phyloP scores from a whole-genome alignment of 2,888 invertebrate genomes.

The Therioaphis trifolii region DNA sequence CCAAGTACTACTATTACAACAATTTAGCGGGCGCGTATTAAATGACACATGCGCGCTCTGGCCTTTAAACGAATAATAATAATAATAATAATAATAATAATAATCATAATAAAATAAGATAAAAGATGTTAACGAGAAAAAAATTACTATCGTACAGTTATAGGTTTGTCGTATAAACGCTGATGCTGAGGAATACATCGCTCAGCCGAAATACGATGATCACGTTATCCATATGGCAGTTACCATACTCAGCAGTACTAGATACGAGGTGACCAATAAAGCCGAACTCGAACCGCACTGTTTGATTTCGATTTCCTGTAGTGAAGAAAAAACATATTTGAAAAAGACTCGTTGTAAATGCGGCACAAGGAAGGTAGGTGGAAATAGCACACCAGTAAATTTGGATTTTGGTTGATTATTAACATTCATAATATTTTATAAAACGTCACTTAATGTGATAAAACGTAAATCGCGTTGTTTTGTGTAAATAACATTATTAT shows the following conservation, averaged over 20 bases:
- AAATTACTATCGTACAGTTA: slow-evolving; percentile 48
- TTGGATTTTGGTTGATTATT: no score
- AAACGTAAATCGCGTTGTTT: no score
- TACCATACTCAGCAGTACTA: slow-evolving; percentile 31
- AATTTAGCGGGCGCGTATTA: slow-evolving; percentile 13
- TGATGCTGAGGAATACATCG: slow-evolving; percentile 9
- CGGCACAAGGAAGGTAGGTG: no score
- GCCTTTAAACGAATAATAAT: slow-evolving; percentile 19
- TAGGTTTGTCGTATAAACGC: slow-evolving; percentile 31
- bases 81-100: slow-evolving; percentile 17
- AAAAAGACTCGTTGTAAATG: background rate
- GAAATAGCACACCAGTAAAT: no score
- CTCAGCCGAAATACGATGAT: slow-evolving; percentile 58
- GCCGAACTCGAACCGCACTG: slow-evolving; percentile 73
- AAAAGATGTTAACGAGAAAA: background rate
- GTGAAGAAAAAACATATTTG: slow-evolving; percentile 61
- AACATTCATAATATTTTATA: no score
- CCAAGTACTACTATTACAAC: slow-evolving; percentile 26
- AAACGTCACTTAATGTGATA: no score
- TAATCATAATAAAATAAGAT: slow-evolving; percentile 10
- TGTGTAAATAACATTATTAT: no score
- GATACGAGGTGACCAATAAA: slow-evolving; percentile 65
- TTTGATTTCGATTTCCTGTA: slow-evolving; percentile 77
- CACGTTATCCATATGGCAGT: slow-evolving; percentile 58
- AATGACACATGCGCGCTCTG: background rate